Evolutionary conservation across 2,797 vertebrate species (phyloP).

Genomic region (Anomalospiza imberbis): DNA sequence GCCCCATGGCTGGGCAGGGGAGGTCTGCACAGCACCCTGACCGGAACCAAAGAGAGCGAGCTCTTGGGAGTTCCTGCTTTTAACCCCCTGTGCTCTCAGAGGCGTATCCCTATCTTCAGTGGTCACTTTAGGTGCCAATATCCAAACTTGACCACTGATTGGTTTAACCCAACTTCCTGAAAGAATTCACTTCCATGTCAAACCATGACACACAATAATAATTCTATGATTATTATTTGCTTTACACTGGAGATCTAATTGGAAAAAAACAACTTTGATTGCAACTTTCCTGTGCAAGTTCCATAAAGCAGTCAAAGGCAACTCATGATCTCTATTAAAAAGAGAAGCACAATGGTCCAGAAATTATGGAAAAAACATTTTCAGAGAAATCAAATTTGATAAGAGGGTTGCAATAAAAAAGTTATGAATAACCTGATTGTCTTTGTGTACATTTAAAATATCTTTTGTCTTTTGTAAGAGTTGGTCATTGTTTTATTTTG

Average conservation of each 20-base stretch:
- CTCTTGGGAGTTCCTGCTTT: no score
- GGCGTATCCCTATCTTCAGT: no score
- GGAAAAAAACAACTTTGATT: background rate
- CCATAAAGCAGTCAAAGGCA: background rate
- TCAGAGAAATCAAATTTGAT: background rate
- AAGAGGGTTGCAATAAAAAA: background rate
- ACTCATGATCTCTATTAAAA: background rate
- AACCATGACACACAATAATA: no score
- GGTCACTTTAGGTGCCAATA: no score
- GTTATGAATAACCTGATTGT: background rate
- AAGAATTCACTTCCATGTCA: no score
- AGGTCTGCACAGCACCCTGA: no score
- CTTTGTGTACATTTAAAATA: background rate
- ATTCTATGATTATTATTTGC: background rate
- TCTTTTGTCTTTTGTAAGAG: background rate
- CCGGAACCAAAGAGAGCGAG: no score
- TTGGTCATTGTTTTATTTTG: background rate
- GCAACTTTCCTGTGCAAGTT: background rate
- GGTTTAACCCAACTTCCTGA: no score
- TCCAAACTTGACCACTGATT: no score
- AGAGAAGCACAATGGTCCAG: background rate
- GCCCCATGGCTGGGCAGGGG: no score
- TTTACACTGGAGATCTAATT: background rate
- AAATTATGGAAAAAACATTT: background rate
- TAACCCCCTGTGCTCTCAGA: no score